phyloP scores from a whole-genome alignment of 2,797 vertebrate genomes.

The Todus mexicanus region DNA sequence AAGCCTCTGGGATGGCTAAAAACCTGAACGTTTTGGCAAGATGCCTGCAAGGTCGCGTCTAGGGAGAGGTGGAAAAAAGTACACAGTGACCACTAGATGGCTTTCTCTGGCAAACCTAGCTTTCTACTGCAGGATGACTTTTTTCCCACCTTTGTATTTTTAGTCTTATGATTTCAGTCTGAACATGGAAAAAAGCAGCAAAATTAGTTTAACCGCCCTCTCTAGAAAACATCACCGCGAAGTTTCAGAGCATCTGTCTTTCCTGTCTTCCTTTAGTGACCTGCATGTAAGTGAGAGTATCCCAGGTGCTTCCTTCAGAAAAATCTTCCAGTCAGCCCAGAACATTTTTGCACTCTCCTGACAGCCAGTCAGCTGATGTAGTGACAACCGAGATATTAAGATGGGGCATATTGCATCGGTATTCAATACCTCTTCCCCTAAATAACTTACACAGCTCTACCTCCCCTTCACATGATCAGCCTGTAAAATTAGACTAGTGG shows the following conservation, averaged over 20 bases:
- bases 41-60: neutral
- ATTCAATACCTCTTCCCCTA: neutral
- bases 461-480: neutral
- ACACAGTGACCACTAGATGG: conserved; percentile 12
- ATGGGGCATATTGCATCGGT: neutral
- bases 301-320: neutral
- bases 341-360: neutral
- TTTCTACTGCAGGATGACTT: neutral
- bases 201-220: neutral
- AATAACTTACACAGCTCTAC: neutral
- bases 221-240: neutral
- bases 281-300: neutral
- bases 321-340: neutral
- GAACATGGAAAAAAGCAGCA: neutral
- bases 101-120: neutral
- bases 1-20: neutral
- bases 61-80: neutral
- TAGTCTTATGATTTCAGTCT: neutral
- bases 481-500: neutral
- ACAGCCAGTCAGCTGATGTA: neutral
- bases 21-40: neutral
- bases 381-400: neutral
- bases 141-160: neutral
- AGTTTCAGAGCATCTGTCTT: neutral
- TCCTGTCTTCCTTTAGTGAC: neutral